phyloP scores from a whole-genome alignment of 2,888 invertebrate genomes.

The Heteromyza rotundicornis region DNA sequence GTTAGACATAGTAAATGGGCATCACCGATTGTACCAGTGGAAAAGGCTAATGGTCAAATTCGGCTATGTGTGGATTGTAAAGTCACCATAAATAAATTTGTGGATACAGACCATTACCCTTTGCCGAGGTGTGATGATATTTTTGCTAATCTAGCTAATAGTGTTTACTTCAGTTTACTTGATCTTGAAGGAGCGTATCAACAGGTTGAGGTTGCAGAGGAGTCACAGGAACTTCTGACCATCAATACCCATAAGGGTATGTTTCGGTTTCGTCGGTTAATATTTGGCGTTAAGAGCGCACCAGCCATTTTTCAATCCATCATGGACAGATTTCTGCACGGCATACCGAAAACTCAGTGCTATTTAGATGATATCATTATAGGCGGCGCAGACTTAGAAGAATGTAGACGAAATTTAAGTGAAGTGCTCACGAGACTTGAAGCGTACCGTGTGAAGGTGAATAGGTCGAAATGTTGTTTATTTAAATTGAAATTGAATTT shows the following conservation, averaged over 20 bases:
- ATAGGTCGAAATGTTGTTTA: no score
- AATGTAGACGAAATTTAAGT: slow-evolving; percentile 7
- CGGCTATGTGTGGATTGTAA: slow-evolving; percentile 25
- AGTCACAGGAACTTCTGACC: no score
- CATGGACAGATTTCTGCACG: slow-evolving; percentile 16
- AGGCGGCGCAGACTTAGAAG: slow-evolving; percentile 9
- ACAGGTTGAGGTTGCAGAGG: no score
- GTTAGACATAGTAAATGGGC: no score
- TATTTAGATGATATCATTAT: slow-evolving; percentile 20
- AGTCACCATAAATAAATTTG: no score
- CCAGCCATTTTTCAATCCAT: no score
- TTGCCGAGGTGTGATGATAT: slow-evolving; percentile 24
- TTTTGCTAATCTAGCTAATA: slow-evolving; percentile 16
- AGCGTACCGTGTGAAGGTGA: slow-evolving; percentile 5
- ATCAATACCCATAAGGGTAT: no score
- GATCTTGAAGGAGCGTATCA: no score
- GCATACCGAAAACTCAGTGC: slow-evolving; percentile 1
- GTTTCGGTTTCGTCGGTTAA: no score
- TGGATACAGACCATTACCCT: slow-evolving; percentile 19
- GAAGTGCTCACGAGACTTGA: neutral
- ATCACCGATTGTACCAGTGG: slow-evolving; percentile 22
- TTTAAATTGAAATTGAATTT: no score
- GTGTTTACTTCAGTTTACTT: slow-evolving; percentile 13
- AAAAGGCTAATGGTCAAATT: slow-evolving; percentile 20
- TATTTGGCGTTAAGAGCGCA: no score